Evolutionary conservation across 2,888 invertebrate genomes (phyloP).

Genomic region (Rhagium mordax): DNA sequence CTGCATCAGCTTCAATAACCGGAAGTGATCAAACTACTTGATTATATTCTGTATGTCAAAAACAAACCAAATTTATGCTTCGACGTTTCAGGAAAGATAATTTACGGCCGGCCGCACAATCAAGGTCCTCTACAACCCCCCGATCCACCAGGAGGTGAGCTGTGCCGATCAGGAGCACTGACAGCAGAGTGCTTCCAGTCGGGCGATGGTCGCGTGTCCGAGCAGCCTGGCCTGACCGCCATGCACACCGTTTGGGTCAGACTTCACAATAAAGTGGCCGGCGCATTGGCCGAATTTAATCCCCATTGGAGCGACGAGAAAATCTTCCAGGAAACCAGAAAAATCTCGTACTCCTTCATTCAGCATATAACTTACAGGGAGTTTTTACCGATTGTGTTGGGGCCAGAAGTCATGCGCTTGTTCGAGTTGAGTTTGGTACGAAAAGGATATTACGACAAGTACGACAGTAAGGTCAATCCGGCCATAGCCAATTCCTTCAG

Average conservation of each 20-base stretch:
- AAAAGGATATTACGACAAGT: slow-evolving; percentile 81
- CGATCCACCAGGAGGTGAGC: slow-evolving; percentile 75
- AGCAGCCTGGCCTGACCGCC: slow-evolving; percentile 85
- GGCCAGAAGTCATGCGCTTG: slow-evolving; percentile 81
- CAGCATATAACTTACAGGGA: slow-evolving; percentile 90
- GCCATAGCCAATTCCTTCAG: slow-evolving; percentile 85
- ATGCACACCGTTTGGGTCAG: slow-evolving; percentile 84
- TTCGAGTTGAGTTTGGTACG: slow-evolving; percentile 81
- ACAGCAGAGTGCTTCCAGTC: slow-evolving; percentile 84
- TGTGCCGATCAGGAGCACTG: slow-evolving; percentile 81
- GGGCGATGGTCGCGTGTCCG: slow-evolving; percentile 85
- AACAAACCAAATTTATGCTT: too few relatives aligned
- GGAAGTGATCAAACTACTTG: too few relatives aligned
- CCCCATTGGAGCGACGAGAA: slow-evolving; percentile 92
- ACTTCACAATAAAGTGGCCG: slow-evolving; percentile 83
- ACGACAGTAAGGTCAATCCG: slow-evolving; percentile 80
- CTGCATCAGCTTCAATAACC: too few relatives aligned
- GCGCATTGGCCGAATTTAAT: slow-evolving; percentile 81
- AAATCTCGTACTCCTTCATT: slow-evolving; percentile 85
- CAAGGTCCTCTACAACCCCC: slow-evolving; percentile 72
- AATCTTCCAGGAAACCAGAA: slow-evolving; percentile 87
- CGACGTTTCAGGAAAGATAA: slow-evolving; percentile 62
- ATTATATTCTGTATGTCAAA: too few relatives aligned
- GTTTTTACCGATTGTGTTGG: slow-evolving; percentile 84
- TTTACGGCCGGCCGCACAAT: slow-evolving; percentile 70